phyloP scores from a whole-genome alignment of 2,113 vertebrate species.

The Varanus komodoensis region DNA sequence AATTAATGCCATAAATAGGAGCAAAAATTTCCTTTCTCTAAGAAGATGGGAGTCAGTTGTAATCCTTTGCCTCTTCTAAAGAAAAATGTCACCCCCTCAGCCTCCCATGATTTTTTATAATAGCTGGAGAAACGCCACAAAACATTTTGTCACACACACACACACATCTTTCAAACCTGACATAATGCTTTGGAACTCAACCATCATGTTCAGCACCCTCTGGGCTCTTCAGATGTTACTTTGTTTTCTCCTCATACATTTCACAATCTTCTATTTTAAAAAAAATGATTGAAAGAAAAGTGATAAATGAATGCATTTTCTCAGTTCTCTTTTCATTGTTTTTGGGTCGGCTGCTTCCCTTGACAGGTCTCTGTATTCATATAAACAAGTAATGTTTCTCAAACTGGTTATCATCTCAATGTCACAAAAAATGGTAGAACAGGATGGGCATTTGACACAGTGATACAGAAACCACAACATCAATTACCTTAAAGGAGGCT shows the following conservation, averaged over 20 bases:
- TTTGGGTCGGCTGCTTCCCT: background rate
- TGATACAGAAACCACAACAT: slow-evolving; percentile 37
- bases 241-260: slow-evolving; percentile 68
- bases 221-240: slow-evolving; percentile 70
- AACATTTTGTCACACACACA: slow-evolving; percentile 62
- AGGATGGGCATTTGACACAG: background rate
- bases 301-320: background rate
- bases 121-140: slow-evolving; percentile 63
- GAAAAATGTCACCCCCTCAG: slow-evolving; percentile 19
- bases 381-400: slow-evolving; percentile 48
- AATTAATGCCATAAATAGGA: slow-evolving; percentile 30
- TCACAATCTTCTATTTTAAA: slow-evolving; percentile 61
- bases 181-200: slow-evolving; percentile 74
- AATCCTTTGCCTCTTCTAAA: slow-evolving; percentile 36
- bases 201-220: slow-evolving; percentile 66
- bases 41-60: slow-evolving; percentile 45
- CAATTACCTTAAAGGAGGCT: slow-evolving; percentile 60
- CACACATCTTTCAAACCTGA: slow-evolving; percentile 58
- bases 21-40: background rate
- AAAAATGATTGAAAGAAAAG: no score
- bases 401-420: slow-evolving; percentile 32
- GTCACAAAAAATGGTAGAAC: slow-evolving; percentile 33
- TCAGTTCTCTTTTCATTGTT: slow-evolving; percentile 9
- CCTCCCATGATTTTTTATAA: slow-evolving; percentile 68
- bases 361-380: slow-evolving; percentile 23